Percentiles rank a stretch among this genome's conserved stretches.
Conservation (phyloP, 2,113 vertebrate genomes). For the Mobula hypostoma region DNA sequence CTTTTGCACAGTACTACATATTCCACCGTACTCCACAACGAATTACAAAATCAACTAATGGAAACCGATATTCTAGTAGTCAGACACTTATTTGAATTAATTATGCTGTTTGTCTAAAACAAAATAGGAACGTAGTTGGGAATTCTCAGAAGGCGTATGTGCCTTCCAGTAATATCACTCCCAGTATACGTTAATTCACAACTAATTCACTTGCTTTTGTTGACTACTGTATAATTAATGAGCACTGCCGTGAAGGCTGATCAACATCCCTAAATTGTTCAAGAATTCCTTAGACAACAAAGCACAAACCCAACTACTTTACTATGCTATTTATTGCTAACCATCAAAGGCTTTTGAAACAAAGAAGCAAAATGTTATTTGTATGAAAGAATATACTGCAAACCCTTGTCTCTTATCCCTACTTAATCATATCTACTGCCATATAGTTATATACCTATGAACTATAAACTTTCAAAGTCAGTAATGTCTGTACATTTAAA, state of each 20-base stretch:
- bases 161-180: background rate
- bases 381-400: background rate
- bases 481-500: background rate
- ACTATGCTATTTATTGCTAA: background rate
- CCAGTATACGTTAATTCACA: background rate
- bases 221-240: slow-evolving; percentile 14
- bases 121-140: background rate
- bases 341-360: background rate
- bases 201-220: background rate
- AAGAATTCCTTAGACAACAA: background rate
- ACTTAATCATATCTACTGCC: background rate
- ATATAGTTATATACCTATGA: background rate
- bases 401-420: background rate
- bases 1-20: no score
- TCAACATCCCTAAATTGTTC: background rate
- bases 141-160: background rate
- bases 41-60: background rate
- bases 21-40: background rate
- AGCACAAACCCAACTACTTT: background rate
- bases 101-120: slow-evolving; percentile 20
- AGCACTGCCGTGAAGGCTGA: background rate
- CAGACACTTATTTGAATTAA: background rate
- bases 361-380: background rate
- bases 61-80: background rate
- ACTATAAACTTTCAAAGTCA: background rate